Evolutionary conservation across 2,888 invertebrate genomes (phyloP), one percentile per base, ranked within the genome.

Genomic region (Acanthosepion lycidas): DNA sequence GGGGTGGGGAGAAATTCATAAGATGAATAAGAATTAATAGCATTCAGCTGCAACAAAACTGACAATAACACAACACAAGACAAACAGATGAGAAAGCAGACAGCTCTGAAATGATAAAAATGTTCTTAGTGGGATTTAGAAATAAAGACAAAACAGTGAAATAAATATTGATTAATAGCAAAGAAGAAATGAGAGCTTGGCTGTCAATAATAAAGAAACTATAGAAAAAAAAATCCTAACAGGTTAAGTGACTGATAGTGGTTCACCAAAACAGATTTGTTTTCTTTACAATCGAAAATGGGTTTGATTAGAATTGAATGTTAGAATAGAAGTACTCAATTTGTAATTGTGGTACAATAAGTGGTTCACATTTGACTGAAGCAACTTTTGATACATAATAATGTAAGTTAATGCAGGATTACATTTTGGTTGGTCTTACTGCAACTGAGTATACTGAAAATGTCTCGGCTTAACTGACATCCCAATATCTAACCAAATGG

Each of bases 141-240:
- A 78, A 33, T n/a, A 78, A 33, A 78, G 12, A 33, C n/a, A 78
- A 95, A 94, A 95, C 94, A 95, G 48, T 93, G 95, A 94, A 93
- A 91, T 49, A 51, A 92, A 55, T 42, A 64, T 93, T 94, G 91
- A 64, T 93, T 91, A 64, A 92, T 94, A 64, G 51, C 12, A 78
- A 78, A 78, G 78, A 78, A 78, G 78, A 78, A 78, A 78, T n/a
- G 78, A 78, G 78, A 78, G 78, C 78, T 78, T 78, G 78, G 78
- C 78, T 78, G 78, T 78, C 78, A 78, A 78, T n/a, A n/a, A 78
- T 12, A 78, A 15, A 78, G 33, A 78, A n/a, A 15, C 9, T 12
- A 33, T 1, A n/a, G 9, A 15, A 78, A 9, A n/a, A 4, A 28
- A n/a, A 28, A 78, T 8, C 78, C 12, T 78, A 15, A n/a, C n/a